phyloP scores from a whole-genome alignment of 2,888 invertebrate species.

The Lasioglossum lativentre region DNA sequence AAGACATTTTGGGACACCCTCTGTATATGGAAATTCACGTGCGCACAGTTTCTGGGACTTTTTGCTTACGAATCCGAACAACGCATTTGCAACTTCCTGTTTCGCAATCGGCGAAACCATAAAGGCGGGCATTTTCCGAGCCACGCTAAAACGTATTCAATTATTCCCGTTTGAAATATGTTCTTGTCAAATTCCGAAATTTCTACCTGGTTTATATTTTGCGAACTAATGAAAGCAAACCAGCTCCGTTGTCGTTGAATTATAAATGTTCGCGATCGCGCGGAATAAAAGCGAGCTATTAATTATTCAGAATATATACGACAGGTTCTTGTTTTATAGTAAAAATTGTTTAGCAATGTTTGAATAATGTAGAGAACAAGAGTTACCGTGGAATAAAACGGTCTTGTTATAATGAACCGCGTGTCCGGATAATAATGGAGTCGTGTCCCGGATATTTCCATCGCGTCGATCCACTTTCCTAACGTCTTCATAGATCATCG shows the following conservation, averaged over 20 bases:
- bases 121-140: background rate
- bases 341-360: background rate
- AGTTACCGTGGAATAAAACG: background rate
- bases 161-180: background rate
- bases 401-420: background rate
- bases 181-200: background rate
- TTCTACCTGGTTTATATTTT: background rate
- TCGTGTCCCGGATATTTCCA: background rate
- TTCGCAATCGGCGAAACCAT: background rate
- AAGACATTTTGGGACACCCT: no score
- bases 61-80: background rate
- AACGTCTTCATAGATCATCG: conserved; percentile 54
- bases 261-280: background rate
- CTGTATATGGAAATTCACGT: background rate
- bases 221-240: background rate
- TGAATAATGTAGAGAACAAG: background rate
- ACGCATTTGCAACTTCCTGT: background rate
- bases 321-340: background rate
- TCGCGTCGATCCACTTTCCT: background rate
- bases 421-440: background rate
- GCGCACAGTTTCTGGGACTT: background rate
- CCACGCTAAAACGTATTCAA: background rate
- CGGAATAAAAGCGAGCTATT: background rate
- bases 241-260: background rate
- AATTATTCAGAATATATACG: background rate